Evolutionary conservation across 1,140 invertebrate species (phyloP), one percentile per base, ranked within the genome.

Genomic region (Heliothis subflexa): DNA sequence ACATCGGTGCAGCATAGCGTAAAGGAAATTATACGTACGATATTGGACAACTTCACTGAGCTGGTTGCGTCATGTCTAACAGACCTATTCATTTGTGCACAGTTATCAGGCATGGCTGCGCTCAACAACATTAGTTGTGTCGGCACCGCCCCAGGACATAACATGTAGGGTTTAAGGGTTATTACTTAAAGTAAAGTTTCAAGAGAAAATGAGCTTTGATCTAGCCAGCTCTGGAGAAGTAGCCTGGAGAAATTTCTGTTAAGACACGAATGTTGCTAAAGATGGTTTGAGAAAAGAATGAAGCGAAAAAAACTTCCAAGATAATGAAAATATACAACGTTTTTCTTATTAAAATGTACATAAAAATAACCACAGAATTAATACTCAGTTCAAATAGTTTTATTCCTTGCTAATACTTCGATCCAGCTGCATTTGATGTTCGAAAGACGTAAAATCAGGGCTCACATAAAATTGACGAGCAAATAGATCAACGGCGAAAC

Each of bases 61-160:
- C 16, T 55, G 50, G 50, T 49, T 54, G 28, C 52, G 68, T 71
- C 68, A 50, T 71, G 68, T 71, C 68, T 55, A 71, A 71, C 49
- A 71, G 68, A 70, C 12, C 68, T 71, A 71, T 55, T 71, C 68
- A 55, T 71, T 54, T 71, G 68, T 54, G 52, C 68, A 40, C 68
- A 55, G 68, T 54, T 71, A 70, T 55, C 68, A 71, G 13, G 50
- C 68, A 14, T 71, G 50, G 28, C 50, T 71, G 50, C 45, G 12
- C 50, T 70, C 66, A 70, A 70, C 66, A 70, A 70, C 66, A 70
- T 70, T 70, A 70, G 66, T 70, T 50, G 47, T 70, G 66, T 50
- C 66, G 66, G 21, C 66, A 50, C 47, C 47, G 66, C 66, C 66
- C 66, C 66, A 52, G 66, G 66, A 70, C 66, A 25, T 70, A 50